phyloP scores from a whole-genome alignment of 53 echinoderm and acorn worm species.

The Patiria pectinifera region DNA sequence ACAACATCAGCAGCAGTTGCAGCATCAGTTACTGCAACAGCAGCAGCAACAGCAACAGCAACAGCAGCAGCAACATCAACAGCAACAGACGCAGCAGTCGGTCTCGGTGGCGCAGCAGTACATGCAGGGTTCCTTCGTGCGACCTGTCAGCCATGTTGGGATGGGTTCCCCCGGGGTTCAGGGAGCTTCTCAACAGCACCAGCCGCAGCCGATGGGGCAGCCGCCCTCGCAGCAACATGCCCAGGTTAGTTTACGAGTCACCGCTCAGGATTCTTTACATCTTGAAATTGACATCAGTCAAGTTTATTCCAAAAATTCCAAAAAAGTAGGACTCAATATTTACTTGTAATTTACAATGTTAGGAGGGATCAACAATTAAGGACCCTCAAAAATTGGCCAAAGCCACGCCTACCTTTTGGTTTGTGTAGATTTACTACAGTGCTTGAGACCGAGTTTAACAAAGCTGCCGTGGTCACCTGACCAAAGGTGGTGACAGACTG shows the following conservation, averaged over 20 bases:
- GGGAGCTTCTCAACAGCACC: slow-evolving; percentile 59
- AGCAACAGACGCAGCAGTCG: slow-evolving; percentile 62
- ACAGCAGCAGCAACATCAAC: slow-evolving; percentile 17
- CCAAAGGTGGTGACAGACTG: too few species aligned
- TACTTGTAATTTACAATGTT: too few species aligned
- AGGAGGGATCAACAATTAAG: too few species aligned
- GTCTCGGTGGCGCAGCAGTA: slow-evolving; percentile 59
- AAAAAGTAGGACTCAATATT: too few species aligned
- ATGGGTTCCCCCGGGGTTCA: slow-evolving; percentile 50
- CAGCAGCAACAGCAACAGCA: slow-evolving; percentile 42
- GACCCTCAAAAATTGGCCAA: too few species aligned
- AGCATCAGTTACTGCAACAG: slow-evolving; percentile 61
- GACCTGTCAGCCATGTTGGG: slow-evolving; percentile 55
- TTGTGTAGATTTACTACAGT: too few species aligned
- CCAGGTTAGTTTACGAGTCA: slow-evolving; percentile 44
- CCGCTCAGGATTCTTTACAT: neutral
- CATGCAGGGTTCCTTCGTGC: slow-evolving; percentile 52
- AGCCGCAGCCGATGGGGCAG: slow-evolving; percentile 63
- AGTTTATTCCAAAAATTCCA: too few species aligned
- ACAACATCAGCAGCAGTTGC: slow-evolving; percentile 43
- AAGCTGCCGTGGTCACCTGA: too few species aligned
- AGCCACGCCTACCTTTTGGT: too few species aligned
- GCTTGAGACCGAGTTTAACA: too few species aligned
- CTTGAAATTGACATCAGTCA: neutral
- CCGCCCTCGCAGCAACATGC: slow-evolving; percentile 70